Evolutionary conservation across 2,113 vertebrate genomes (phyloP).

Genomic region (Nannobrachium achirus): DNA sequence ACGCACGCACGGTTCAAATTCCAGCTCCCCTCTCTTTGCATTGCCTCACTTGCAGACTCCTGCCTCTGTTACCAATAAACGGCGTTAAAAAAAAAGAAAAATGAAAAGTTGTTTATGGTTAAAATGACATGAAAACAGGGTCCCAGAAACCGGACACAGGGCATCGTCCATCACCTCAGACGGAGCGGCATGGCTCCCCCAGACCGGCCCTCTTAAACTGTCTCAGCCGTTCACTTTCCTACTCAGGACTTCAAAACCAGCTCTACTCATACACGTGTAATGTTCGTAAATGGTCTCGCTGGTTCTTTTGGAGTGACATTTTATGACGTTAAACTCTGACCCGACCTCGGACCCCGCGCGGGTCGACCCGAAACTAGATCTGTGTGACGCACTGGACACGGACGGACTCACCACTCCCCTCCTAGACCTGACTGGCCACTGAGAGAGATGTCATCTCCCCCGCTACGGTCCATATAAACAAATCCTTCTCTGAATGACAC

Average conservation of each 20-base stretch:
- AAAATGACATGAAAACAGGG: constrained; percentile 15
- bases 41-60: constrained; percentile 11
- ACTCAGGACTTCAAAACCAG: constrained; percentile 29
- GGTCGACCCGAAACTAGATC: constrained; percentile 18
- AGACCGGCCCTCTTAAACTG: constrained; percentile 46
- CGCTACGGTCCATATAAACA: constrained; percentile 25
- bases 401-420: constrained; percentile 8
- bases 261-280: constrained; percentile 3
- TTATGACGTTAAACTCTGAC: constrained; percentile 35
- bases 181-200: constrained; percentile 27
- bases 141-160: not conserved
- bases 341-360: constrained; percentile 4
- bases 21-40: not conserved
- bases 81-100: no score
- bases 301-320: constrained; percentile 36
- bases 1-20: constrained; percentile 23
- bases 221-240: constrained; percentile 28
- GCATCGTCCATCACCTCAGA: constrained; percentile 12
- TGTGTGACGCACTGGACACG: not conserved
- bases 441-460: constrained; percentile 11
- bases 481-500: constrained; percentile 11
- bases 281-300: constrained; percentile 24
- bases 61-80: constrained; percentile 30
- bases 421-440: constrained; percentile 13
- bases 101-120: constrained; percentile 36